Percentiles rank a stretch among this genome's conserved stretches.
Conservation (phyloP, 2,797 vertebrate species). For the Phalloptychus januarius region DNA sequence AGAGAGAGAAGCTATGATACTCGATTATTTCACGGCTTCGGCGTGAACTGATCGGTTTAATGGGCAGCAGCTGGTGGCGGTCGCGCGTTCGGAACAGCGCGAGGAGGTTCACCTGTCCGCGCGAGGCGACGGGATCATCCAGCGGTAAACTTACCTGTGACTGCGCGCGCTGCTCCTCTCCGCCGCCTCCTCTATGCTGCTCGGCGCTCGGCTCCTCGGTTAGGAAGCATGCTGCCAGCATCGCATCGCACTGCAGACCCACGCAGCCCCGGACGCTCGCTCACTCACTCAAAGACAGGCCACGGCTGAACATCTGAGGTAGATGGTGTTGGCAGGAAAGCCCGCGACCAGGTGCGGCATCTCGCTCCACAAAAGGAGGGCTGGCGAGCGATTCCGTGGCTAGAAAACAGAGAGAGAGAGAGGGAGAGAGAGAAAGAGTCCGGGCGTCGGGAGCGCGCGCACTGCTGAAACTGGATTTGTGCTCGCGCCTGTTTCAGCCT, state of each 20-base stretch:
- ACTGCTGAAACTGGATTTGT: conserved; percentile 46
- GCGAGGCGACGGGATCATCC: background rate
- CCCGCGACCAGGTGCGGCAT: conserved; percentile 47
- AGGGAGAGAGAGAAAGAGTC: background rate
- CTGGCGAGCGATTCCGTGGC: conserved; percentile 46
- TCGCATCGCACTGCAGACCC: conserved; percentile 52
- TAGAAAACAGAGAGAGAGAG: conserved; percentile 14
- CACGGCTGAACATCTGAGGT: conserved; percentile 39
- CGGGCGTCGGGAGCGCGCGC: conserved; percentile 67
- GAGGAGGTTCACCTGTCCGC: background rate
- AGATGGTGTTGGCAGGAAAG: conserved; percentile 14
- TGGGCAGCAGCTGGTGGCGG: background rate
- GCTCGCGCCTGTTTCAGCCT: conserved; percentile 58
- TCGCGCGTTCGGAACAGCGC: background rate
- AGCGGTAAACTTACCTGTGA: conserved; percentile 60
- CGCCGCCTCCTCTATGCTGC: conserved; percentile 59
- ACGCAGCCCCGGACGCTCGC: conserved; percentile 15
- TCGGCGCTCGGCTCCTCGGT: conserved; percentile 47
- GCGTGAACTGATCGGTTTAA: background rate
- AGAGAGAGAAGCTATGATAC: background rate
- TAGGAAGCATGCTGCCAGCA: conserved; percentile 51
- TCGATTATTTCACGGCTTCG: background rate
- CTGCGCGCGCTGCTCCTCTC: conserved; percentile 52
- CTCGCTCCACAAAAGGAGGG: conserved; percentile 23
- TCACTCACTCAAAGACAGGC: background rate